These are phyloP conservation scores for Apis dorsata DNA, from an alignment of 1,140 invertebrate genomes.

Conservation along the genomic window DNA sequence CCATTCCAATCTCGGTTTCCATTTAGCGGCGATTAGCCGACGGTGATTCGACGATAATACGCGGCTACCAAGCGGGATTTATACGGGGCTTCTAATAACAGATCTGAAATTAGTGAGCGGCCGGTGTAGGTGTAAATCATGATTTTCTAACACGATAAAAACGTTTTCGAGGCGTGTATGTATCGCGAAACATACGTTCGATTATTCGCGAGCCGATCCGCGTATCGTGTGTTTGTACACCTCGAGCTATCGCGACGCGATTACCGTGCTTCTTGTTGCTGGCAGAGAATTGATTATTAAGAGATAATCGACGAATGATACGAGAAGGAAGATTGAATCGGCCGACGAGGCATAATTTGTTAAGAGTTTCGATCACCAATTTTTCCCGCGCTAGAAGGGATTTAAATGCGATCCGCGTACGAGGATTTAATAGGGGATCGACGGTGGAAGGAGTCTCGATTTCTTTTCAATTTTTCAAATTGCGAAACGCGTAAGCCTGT, in stretches of 20 bases:
- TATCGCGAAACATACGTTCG: neutral
- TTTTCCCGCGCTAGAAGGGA: conserved; percentile 1
- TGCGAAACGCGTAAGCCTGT: too few species aligned
- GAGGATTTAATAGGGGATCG: neutral
- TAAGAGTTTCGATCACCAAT: conserved; percentile 13
- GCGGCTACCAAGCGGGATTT: neutral
- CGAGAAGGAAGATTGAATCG: neutral
- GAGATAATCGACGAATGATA: conserved; percentile 17
- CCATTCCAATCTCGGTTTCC: neutral
- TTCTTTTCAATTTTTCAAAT: too few species aligned
- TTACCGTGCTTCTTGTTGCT: conserved; percentile 21
- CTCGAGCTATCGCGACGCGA: neutral
- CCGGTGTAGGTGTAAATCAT: neutral
- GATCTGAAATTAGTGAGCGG: neutral
- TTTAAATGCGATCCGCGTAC: neutral
- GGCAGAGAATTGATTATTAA: conserved; percentile 37
- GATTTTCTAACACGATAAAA: conserved; percentile 11
- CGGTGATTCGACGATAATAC: neutral
- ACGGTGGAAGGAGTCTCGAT: too few species aligned
- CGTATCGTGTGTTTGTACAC: neutral
- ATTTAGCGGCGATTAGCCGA: neutral
- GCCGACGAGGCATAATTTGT: conserved; percentile 4
- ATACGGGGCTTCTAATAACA: neutral
- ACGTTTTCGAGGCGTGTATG: neutral
- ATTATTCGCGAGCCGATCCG: conserved; percentile 4